Evolutionary conservation across 2,888 invertebrate species (phyloP), one percentile per base, ranked within the genome.

Genomic region (Campopleginae sp.): DNA sequence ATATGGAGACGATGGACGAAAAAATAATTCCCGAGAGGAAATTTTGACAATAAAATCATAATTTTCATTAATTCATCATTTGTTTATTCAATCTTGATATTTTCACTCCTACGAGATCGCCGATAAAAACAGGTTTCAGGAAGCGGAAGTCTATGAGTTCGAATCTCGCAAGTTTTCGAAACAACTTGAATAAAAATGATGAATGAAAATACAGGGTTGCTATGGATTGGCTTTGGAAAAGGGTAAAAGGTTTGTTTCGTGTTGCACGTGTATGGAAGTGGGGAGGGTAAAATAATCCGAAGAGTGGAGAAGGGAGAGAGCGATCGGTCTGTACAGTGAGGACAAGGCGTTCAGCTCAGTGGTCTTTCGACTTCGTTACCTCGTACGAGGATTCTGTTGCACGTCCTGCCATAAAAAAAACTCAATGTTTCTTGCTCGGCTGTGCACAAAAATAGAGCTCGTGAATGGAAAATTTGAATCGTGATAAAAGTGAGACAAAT

Each of bases 291-390:
- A 77, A 78, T 70, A 54, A 65, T 70, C 78, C 61, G 48, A 31
- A 51, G 44, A 42, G 58, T 31, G 61, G 79, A 79, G 74, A 79
- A 75, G 83, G 75, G 72, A 75, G 79, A 48, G 75, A 79, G 75
- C 68, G 81, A 82, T 82, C 72, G 77, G 65, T 74, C 80, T 82
- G 54, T 66, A 48, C 51, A 51, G 75, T 70, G 81, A 75, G 70
- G 85, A 85, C 85, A 81, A 58, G 75, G 70, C 84, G 61, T 31
- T 77, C 48, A 66, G 77, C 75, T 79, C 85, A 85, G 85, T 85
- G 74, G 72, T 82, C 85, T 81, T 70, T 85, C 78, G 85, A 78
- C 81, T 81, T 78, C 48, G 78, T 79, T 54, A 44, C 80, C 77
- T 74, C 81, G 72, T 72, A 58, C 76, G 77, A 78, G 74, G 81